These are phyloP conservation scores for Recurvirostra avosetta DNA, from an alignment of 2,113 vertebrate genomes.

Conservation along the genomic window DNA sequence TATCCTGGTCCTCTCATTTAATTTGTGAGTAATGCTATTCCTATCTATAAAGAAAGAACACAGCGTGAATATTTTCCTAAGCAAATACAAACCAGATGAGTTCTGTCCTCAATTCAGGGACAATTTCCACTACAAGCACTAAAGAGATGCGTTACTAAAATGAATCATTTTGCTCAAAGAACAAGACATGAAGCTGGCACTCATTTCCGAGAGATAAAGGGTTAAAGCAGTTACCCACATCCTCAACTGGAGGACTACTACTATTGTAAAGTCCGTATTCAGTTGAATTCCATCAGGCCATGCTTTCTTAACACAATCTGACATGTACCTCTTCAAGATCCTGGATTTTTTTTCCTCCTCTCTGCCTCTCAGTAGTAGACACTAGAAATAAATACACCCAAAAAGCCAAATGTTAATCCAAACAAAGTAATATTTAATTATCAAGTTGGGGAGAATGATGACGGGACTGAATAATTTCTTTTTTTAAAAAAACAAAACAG, in stretches of 20 bases:
- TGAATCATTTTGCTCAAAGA: neutral
- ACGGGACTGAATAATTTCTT: neutral
- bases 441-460: neutral
- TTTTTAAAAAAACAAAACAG: neutral
- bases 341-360: neutral
- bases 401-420: constrained; percentile 48
- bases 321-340: constrained; percentile 46
- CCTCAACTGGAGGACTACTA: neutral
- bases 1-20: neutral
- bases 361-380: constrained; percentile 8
- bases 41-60: neutral
- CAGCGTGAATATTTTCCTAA: neutral
- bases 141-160: neutral
- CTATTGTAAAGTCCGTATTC: constrained; percentile 35
- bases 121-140: neutral
- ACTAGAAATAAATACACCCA: constrained; percentile 16
- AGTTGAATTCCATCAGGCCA: constrained; percentile 73
- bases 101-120: neutral
- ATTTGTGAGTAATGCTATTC: neutral
- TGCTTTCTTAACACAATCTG: constrained; percentile 40
- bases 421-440: constrained; percentile 56
- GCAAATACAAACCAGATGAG: neutral
- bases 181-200: neutral
- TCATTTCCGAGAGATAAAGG: neutral
- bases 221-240: constrained; percentile 23